Percentiles rank a stretch among this genome's conserved stretches.
Conservation (phyloP, 1,140 invertebrate species). For the Listronotus oregonensis region DNA sequence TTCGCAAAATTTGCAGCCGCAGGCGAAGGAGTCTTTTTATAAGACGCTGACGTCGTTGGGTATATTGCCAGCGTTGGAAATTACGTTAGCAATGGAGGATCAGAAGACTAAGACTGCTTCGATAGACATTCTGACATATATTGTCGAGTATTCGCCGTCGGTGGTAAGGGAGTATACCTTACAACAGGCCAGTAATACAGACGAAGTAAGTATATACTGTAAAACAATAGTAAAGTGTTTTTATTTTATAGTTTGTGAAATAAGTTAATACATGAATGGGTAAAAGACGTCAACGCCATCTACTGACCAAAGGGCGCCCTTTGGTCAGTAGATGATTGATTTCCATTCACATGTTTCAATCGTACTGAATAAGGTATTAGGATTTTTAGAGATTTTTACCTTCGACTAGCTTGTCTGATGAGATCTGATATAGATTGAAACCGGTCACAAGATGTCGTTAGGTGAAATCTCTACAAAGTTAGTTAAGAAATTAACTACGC, state of each 20-base stretch:
- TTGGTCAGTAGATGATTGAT: too few relatives aligned
- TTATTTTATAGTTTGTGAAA: not conserved
- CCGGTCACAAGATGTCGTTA: too few relatives aligned
- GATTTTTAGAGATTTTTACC: too few relatives aligned
- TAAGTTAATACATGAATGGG: too few relatives aligned
- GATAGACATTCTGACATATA: conserved; percentile 97
- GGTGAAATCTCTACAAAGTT: too few relatives aligned
- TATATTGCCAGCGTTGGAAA: conserved; percentile 91
- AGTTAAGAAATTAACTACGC: too few relatives aligned
- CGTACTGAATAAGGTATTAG: too few relatives aligned
- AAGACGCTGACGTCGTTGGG: conserved; percentile 94
- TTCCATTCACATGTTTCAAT: too few relatives aligned
- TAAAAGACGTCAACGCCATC: too few relatives aligned
- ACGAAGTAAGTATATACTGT: conserved; percentile 85
- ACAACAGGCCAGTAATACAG: conserved; percentile 85
- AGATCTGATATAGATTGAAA: too few relatives aligned
- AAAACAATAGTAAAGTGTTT: not conserved
- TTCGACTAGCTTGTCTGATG: too few relatives aligned
- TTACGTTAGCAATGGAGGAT: conserved; percentile 91
- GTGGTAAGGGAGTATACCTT: conserved; percentile 96
- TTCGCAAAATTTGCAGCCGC: conserved; percentile 96
- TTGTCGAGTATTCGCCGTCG: conserved; percentile 97
- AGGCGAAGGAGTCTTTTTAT: conserved; percentile 96
- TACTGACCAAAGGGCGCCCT: too few relatives aligned
- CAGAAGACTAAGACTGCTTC: conserved; percentile 91